Evolutionary conservation across 2,797 vertebrate genomes (phyloP), one percentile per base, ranked within the genome.

Genomic region (Poeciliopsis paucimaculata): DNA sequence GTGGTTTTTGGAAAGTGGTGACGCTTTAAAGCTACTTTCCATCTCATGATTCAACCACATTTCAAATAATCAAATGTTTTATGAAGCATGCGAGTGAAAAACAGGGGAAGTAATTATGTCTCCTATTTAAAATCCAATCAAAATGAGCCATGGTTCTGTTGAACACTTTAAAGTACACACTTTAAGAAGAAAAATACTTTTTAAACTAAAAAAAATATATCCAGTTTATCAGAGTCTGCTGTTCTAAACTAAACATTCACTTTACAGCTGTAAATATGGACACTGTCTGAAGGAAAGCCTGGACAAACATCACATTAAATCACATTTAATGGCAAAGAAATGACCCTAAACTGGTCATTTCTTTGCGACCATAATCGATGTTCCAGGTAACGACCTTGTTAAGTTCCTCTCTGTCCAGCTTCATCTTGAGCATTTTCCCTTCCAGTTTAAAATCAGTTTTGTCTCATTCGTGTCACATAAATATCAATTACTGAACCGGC

Each of bases 401-500:
- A 75, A 77, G 77, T 86, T 82, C 64, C 73, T 47, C 34, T 39
- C 62, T 43, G 64, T 82, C 47, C 45, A 41, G 10, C 75, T 73
- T 76, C 16, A 79, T 74, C 71, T 78, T 51, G 46, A 3, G 39
- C 23, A 51, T 11, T 49, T 41, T 55, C 28, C 46, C 28, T 39
- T 20, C 49, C 53, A 16, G 53, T 83, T 49, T 70, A 76, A 76
- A 83, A 84, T 74, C 20, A 77, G 77, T 87, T 90, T 74, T 15
- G 64, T 47, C 60, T 80, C 2, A 45, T 43, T 81, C 53, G 45
- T 0, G 31, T 79, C 72, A 80, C 77, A 78, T 73, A 82, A 77
- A 88, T 70, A 83, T 82, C 43, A 64, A 80, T 89, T 80, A 84
- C 75, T 68, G 75, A 84, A 82, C 39, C 9, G 75, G 79, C 70